phyloP scores from a whole-genome alignment of 2,888 invertebrate genomes.

The Drosophila stalkeri region DNA sequence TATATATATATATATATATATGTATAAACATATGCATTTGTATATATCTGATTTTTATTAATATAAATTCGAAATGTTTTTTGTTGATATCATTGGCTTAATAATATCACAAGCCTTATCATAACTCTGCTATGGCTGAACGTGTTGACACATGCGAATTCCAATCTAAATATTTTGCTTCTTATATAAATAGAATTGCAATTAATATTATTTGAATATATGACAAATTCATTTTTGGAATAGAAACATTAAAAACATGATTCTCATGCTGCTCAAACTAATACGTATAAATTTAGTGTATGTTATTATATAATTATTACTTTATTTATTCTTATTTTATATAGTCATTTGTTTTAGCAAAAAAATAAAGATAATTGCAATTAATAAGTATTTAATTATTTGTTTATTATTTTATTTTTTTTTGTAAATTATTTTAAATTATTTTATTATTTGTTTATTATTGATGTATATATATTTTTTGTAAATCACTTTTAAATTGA shows the following conservation, averaged over 20 bases:
- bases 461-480: background rate
- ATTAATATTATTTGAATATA: background rate
- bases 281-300: too few species aligned
- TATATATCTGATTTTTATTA: too few species aligned
- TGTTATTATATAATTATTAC: background rate
- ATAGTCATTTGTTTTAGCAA: too few species aligned
- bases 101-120: constrained; percentile 10
- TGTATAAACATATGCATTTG: background rate
- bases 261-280: too few species aligned
- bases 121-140: background rate
- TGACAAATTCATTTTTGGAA: background rate
- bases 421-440: background rate
- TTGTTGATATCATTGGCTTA: background rate
- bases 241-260: too few species aligned
- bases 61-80: background rate
- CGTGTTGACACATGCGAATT: background rate
- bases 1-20: too few species aligned
- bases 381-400: background rate
- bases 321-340: background rate
- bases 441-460: background rate
- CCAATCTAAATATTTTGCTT: background rate
- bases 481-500: too few species aligned
- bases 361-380: too few species aligned
- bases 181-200: background rate
- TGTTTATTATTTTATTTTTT: background rate